These are phyloP conservation scores for Mico argentatus DNA, from an alignment of 2,797 vertebrate genomes.

Conservation along the genomic window DNA sequence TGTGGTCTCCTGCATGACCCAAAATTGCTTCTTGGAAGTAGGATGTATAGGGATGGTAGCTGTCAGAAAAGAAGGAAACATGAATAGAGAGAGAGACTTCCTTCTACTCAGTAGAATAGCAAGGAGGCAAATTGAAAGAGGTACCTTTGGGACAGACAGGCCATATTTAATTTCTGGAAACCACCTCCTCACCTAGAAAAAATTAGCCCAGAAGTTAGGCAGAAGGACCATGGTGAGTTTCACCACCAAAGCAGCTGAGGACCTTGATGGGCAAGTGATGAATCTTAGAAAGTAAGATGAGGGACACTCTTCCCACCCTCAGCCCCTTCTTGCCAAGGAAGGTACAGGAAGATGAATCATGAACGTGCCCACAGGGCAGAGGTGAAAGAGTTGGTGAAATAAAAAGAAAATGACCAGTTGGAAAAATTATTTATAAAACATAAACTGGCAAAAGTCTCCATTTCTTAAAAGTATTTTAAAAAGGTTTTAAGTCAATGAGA, in stretches of 20 bases:
- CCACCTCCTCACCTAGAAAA: neutral
- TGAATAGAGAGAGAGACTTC: neutral
- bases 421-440: neutral
- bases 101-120: neutral
- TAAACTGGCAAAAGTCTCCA: neutral
- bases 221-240: neutral
- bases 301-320: rapidly evolving
- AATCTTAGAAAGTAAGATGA: neutral
- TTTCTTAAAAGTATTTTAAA: neutral
- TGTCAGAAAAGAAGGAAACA: neutral
- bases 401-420: neutral
- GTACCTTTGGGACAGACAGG: neutral
- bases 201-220: neutral
- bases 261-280: no score
- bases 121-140: neutral
- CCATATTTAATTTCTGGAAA: neutral
- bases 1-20: neutral
- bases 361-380: neutral
- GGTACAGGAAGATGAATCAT: neutral
- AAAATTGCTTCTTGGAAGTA: neutral
- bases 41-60: neutral
- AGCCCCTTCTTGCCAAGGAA: no score
- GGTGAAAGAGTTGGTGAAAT: neutral
- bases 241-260: neutral
- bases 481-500: neutral